These are phyloP conservation scores for Rhopalosiphum nymphaeae DNA, from an alignment of 2,888 invertebrate species.

Conservation along the genomic window DNA sequence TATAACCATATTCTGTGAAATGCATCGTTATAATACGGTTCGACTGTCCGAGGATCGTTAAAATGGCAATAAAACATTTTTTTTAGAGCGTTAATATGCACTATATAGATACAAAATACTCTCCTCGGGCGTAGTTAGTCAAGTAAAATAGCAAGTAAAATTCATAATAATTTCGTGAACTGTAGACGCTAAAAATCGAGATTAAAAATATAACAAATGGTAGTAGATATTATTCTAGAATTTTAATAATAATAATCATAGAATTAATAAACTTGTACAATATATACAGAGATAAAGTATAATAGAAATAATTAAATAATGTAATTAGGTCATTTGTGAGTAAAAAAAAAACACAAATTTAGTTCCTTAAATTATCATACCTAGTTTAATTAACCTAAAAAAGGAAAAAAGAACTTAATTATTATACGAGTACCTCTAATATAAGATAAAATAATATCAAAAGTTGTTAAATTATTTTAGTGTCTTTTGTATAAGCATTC, in stretches of 20 bases:
- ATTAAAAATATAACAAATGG: not conserved
- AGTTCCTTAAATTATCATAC: not conserved
- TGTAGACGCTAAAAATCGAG: not conserved
- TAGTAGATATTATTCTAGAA: not conserved
- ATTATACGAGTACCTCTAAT: not conserved
- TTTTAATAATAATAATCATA: not conserved
- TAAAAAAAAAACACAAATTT: not conserved
- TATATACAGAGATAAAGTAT: not conserved
- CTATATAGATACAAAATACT: not conserved
- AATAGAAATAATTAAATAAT: conserved; percentile 17
- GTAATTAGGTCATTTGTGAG: conserved; percentile 17
- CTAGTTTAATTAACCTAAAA: conserved; percentile 4
- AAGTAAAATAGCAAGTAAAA: not conserved
- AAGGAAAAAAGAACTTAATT: not conserved
- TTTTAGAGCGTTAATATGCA: not conserved
- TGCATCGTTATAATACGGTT: not conserved
- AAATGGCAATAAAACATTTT: not conserved
- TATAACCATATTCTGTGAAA: not conserved
- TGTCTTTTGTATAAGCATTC: not conserved
- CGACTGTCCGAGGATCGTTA: not conserved
- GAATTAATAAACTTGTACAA: not conserved
- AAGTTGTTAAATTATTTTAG: not conserved
- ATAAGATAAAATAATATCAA: not conserved
- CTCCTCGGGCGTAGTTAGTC: not conserved
- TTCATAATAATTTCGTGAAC: not conserved